phyloP scores from a whole-genome alignment of 2,113 vertebrate species.

The Crotalus horridus region DNA sequence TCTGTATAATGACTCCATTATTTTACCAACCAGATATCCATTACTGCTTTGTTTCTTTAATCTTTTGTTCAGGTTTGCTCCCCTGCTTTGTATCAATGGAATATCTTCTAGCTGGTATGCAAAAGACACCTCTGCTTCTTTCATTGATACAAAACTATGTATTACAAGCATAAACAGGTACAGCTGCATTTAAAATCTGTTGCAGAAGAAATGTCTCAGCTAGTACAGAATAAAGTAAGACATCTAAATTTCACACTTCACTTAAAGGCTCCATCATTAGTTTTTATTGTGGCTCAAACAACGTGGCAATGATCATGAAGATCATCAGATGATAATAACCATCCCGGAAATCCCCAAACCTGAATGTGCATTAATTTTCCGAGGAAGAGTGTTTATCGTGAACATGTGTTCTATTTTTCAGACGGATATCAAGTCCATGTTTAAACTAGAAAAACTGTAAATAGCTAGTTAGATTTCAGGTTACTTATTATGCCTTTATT shows the following conservation, averaged over 20 bases:
- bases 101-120: constrained; percentile 26
- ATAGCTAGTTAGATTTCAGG: not conserved
- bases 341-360: not conserved
- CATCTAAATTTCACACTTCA: constrained; percentile 41
- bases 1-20: not conserved
- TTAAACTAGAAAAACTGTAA: not conserved
- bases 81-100: constrained; percentile 30
- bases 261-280: not conserved
- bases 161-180: constrained; percentile 49
- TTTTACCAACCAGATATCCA: constrained; percentile 28
- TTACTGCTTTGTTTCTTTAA: not conserved
- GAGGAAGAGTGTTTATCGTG: not conserved
- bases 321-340: constrained; percentile 26
- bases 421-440: not conserved
- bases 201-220: constrained; percentile 22
- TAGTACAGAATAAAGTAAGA: constrained; percentile 25
- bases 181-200: constrained; percentile 32
- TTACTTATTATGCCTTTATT: not conserved
- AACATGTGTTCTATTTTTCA: not conserved
- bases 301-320: constrained; percentile 18
- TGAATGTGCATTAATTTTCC: not conserved
- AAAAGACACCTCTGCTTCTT: constrained; percentile 43
- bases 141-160: constrained; percentile 43
- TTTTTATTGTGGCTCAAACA: constrained; percentile 19
- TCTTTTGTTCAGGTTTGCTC: constrained; percentile 30